A percentile compares a stretch with the other conserved stretches of the same genome.
Conservation (phyloP, 2,797 vertebrate species). For the Scarus forsteni region DNA sequence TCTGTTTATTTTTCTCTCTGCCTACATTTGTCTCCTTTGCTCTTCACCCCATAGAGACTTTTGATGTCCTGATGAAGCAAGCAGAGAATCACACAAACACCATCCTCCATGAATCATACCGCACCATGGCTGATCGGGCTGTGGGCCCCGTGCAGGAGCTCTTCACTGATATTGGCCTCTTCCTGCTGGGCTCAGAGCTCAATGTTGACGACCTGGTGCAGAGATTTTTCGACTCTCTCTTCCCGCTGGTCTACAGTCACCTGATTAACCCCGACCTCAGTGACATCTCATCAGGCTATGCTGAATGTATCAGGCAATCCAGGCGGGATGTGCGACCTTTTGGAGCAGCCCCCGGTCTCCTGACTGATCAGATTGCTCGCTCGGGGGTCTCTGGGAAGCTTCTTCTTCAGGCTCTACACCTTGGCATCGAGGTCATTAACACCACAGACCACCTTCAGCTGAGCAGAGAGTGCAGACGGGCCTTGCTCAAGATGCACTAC, state of each 20-base stretch:
- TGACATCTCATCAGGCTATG: slow-evolving; percentile 79
- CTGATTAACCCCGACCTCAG: slow-evolving; percentile 82
- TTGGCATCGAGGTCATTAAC: slow-evolving; percentile 92
- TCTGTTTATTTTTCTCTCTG: slow-evolving; percentile 6
- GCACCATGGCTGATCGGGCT: slow-evolving; percentile 82
- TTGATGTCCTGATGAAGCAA: slow-evolving; percentile 87
- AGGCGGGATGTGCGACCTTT: slow-evolving; percentile 82
- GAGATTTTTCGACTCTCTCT: slow-evolving; percentile 89
- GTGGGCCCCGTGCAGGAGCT: slow-evolving; percentile 80
- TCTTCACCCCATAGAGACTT: slow-evolving; percentile 82
- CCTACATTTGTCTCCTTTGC: slow-evolving; percentile 4
- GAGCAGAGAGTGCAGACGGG: slow-evolving; percentile 88
- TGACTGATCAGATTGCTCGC: slow-evolving; percentile 80
- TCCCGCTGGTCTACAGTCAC: slow-evolving; percentile 88
- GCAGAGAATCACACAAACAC: slow-evolving; percentile 87
- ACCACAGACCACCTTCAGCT: slow-evolving; percentile 90
- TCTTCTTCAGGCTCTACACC: slow-evolving; percentile 90
- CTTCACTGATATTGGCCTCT: slow-evolving; percentile 89
- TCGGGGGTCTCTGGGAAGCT: slow-evolving; percentile 82
- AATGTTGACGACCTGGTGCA: slow-evolving; percentile 85
- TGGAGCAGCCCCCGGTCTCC: slow-evolving; percentile 76
- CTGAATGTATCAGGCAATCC: slow-evolving; percentile 83
- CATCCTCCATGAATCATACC: slow-evolving; percentile 82
- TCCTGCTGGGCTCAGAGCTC: slow-evolving; percentile 88
- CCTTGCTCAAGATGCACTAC: slow-evolving; percentile 89